Conservation (phyloP, 2,888 invertebrate species). For the Deilephila elpenor region DNA sequence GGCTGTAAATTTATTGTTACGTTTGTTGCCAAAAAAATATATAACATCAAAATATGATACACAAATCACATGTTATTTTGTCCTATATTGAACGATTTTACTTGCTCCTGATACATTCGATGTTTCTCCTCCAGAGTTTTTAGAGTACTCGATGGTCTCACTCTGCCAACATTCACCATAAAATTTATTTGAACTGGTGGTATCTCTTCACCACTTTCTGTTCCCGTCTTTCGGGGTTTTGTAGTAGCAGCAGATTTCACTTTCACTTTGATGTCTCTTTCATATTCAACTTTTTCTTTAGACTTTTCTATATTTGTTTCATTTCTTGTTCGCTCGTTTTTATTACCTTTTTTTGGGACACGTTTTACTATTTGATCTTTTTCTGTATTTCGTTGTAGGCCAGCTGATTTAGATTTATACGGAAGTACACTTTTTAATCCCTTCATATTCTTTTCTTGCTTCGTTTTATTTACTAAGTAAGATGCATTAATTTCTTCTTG, state of each 20-base stretch:
- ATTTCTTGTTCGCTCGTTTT: constrained; percentile 37
- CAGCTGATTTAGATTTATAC: constrained; percentile 60
- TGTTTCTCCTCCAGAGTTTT: constrained; percentile 75
- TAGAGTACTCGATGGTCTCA: constrained; percentile 66
- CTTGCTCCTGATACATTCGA: constrained; percentile 73
- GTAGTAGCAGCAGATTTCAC: constrained; percentile 54
- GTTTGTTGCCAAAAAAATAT: not conserved
- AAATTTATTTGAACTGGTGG: constrained; percentile 74
- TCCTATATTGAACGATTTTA: constrained; percentile 63
- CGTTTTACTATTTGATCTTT: constrained; percentile 32
- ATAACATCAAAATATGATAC: not conserved
- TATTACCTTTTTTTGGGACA: constrained; percentile 15
- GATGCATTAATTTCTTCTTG: constrained; percentile 50
- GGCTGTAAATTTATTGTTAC: constrained; percentile 26
- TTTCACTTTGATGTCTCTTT: constrained; percentile 41
- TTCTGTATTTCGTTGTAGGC: constrained; percentile 46
- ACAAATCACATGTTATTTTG: constrained; percentile 45
- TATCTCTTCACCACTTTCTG: constrained; percentile 35
- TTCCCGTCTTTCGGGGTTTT: constrained; percentile 56
- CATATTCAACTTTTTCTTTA: constrained; percentile 34
- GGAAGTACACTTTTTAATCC: constrained; percentile 47
- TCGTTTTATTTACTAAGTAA: constrained; percentile 68
- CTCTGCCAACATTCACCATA: constrained; percentile 67
- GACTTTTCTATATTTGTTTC: constrained; percentile 38
- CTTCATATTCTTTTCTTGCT: constrained; percentile 51